These are phyloP conservation scores for Chromobotia macracanthus DNA, from an alignment of 2,797 vertebrate species.

Conservation along the genomic window DNA sequence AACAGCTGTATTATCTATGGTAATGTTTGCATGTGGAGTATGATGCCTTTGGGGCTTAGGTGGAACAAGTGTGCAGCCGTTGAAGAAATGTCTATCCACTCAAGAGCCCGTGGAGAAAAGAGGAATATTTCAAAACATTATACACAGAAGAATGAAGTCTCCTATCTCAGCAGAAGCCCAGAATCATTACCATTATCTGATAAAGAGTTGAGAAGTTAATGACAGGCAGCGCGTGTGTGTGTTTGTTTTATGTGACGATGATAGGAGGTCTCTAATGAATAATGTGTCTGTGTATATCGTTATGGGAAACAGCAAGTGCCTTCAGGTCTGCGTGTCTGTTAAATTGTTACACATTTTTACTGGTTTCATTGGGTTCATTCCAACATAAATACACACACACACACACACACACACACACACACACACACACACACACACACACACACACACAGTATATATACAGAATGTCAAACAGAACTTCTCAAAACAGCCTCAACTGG, in stretches of 20 bases:
- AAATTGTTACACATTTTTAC: not conserved
- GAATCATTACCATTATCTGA: conserved; percentile 65
- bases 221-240: conserved; percentile 36
- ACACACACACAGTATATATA: not conserved
- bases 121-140: conserved; percentile 32
- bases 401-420: not conserved
- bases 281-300: conserved; percentile 16
- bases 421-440: not conserved
- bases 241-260: conserved; percentile 48
- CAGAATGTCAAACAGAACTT: not conserved
- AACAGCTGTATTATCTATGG: not conserved
- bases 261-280: conserved; percentile 68
- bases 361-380: not conserved
- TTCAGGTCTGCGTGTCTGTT: conserved; percentile 12
- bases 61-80: not conserved
- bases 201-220: conserved; percentile 55
- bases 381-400: not conserved
- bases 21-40: not conserved
- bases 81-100: conserved; percentile 6
- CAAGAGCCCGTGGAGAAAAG: conserved; percentile 31
- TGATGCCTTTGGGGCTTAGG: not conserved
- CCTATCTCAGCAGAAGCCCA: conserved; percentile 34
- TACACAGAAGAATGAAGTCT: conserved; percentile 31
- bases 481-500: not conserved
- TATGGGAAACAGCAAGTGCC: conserved; percentile 2